Percentiles rank a stretch among this genome's conserved stretches.
phyloP scores from a whole-genome alignment of 2,888 invertebrate species.

The Folsomia candida region DNA sequence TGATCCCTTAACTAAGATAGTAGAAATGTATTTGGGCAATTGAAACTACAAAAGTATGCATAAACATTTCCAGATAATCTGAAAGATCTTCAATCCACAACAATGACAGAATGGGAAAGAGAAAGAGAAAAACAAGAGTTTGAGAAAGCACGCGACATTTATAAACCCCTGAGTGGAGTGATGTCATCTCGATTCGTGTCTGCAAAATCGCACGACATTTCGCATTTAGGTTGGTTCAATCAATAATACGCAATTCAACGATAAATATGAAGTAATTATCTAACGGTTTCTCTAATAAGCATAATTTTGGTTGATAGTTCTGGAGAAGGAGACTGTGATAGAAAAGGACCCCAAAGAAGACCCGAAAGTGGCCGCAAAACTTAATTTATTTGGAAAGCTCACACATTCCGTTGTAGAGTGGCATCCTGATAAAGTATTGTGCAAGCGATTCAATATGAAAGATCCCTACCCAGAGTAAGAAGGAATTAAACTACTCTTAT shows the following conservation, averaged over 20 bases:
- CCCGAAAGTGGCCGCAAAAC: constrained; percentile 67
- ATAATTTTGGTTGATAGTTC: constrained; percentile 30
- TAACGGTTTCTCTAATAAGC: no score
- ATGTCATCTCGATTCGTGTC: constrained; percentile 65
- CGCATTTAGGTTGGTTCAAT: constrained; percentile 41
- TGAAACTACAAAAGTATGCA: no score
- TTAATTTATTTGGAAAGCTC: constrained; percentile 73
- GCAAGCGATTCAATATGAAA: constrained; percentile 90
- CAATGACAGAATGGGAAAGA: constrained; percentile 76
- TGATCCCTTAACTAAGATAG: neutral
- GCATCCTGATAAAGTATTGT: constrained; percentile 79
- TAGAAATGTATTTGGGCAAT: neutral
- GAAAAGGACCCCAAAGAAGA: constrained; percentile 55
- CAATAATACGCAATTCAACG: neutral
- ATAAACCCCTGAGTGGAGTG: constrained; percentile 61
- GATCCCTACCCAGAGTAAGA: constrained; percentile 71
- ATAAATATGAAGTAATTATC: constrained; percentile 1
- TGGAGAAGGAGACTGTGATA: constrained; percentile 47
- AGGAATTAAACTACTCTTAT: no score
- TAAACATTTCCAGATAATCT: constrained; percentile 53
- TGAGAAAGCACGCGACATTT: constrained; percentile 70
- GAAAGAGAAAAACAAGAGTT: constrained; percentile 78
- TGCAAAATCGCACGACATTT: constrained; percentile 58
- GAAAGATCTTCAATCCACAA: constrained; percentile 54
- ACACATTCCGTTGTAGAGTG: constrained; percentile 70